Evolutionary conservation across 2,797 vertebrate species (phyloP).

Genomic region (Enteromius treurensis): DNA sequence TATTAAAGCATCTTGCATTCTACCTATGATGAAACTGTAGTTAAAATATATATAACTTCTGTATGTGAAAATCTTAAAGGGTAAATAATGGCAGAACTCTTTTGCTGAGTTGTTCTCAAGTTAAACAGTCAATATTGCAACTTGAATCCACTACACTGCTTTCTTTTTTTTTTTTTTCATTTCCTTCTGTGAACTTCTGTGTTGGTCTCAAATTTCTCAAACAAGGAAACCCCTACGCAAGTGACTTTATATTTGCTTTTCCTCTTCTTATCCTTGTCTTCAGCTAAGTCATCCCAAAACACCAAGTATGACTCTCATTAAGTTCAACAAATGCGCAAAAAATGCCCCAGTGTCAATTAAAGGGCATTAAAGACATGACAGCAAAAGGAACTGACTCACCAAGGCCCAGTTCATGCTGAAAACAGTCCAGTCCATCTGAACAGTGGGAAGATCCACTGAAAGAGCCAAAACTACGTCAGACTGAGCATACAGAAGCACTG

Average conservation of each 20-base stretch:
- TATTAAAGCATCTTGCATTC: too few relatives aligned
- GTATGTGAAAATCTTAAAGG: neutral
- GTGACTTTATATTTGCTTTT: neutral
- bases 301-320: constrained; percentile 21
- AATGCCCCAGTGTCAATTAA: constrained; percentile 30
- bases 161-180: constrained; percentile 13
- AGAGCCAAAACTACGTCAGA: constrained; percentile 11
- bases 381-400: constrained; percentile 40
- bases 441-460: constrained; percentile 26
- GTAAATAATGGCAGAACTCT: neutral
- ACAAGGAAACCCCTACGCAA: neutral
- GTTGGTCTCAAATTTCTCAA: neutral
- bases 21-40: too few relatives aligned
- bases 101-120: neutral
- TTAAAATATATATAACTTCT: neutral
- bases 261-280: constrained; percentile 19
- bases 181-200: constrained; percentile 16
- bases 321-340: constrained; percentile 17
- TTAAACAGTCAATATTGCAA: neutral
- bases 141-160: constrained; percentile 25
- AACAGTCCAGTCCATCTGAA: constrained; percentile 26
- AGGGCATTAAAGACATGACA: constrained; percentile 29
- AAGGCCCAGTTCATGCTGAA: constrained; percentile 8
- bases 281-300: constrained; percentile 41
- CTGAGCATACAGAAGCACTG: constrained; percentile 26